Evolutionary conservation across 2,797 vertebrate species (phyloP).

Genomic region (Halcyon chelicuti): DNA sequence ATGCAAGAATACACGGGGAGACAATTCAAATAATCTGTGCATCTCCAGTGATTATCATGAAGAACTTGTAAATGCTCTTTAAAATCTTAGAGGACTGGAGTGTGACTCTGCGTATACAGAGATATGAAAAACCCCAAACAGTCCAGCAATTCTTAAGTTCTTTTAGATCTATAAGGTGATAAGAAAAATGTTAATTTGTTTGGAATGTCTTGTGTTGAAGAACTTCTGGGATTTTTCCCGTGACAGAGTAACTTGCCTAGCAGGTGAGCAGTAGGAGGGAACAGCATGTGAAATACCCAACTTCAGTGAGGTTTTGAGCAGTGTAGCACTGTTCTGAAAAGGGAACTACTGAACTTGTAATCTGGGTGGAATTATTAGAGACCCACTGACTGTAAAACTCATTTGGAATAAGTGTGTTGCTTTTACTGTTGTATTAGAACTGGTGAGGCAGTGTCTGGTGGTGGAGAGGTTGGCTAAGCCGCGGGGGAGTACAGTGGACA

Average conservation of each 20-base stretch:
- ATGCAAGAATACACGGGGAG: not conserved
- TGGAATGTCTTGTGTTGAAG: not conserved
- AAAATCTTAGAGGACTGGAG: not conserved
- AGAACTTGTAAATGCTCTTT: not conserved
- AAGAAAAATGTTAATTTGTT: not conserved
- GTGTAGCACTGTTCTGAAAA: not conserved
- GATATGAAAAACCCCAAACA: not conserved
- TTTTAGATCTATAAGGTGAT: not conserved
- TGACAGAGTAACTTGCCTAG: not conserved
- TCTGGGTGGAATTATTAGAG: not conserved
- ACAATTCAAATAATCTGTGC: not conserved
- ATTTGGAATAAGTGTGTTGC: not conserved
- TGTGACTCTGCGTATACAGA: not conserved
- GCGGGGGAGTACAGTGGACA: not conserved
- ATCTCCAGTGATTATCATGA: not conserved
- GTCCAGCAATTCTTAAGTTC: not conserved
- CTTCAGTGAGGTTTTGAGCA: not conserved
- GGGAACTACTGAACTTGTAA: not conserved
- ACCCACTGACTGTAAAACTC: not conserved
- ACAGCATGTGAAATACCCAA: not conserved
- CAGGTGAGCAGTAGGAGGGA: not conserved
- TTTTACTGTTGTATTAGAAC: not conserved
- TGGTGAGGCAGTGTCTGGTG: not conserved
- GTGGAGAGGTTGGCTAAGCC: accelerated
- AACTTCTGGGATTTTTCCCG: not conserved